Conservation (phyloP, 2,113 vertebrate genomes). For the Tachysurus fulvidraco region DNA sequence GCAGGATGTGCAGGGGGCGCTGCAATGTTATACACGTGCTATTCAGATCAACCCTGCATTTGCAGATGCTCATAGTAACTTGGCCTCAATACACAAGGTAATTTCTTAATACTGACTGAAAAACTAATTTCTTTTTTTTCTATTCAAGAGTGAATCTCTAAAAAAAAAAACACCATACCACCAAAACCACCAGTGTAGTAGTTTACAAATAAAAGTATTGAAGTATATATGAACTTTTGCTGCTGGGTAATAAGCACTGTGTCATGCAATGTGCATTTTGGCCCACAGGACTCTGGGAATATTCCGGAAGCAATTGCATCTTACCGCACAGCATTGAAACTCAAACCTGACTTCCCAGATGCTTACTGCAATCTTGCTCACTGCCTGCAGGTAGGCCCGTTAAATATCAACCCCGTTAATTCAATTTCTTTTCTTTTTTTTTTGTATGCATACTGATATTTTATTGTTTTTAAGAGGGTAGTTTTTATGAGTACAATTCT, state of each 20-base stretch:
- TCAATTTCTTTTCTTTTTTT: background rate
- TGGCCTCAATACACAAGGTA: conserved; percentile 99
- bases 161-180: background rate
- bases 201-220: background rate
- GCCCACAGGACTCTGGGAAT: conserved; percentile 92
- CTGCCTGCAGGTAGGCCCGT: conserved; percentile 86
- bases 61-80: conserved; percentile 96
- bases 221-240: background rate
- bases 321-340: conserved; percentile 95
- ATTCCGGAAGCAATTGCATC: conserved; percentile 99
- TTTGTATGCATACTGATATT: background rate
- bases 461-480: background rate
- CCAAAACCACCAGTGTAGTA: background rate
- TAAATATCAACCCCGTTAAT: background rate
- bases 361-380: conserved; percentile 98
- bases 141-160: too few species aligned
- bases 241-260: background rate
- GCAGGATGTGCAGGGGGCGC: conserved; percentile 96
- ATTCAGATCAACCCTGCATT: conserved; percentile 99
- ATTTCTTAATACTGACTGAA: background rate
- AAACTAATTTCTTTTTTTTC: too few species aligned
- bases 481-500: background rate
- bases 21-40: conserved; percentile 97
- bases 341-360: conserved; percentile 98
- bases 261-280: background rate